Evolutionary conservation across 2,888 invertebrate genomes (phyloP).

Genomic region (Silvanus unidentatus): DNA sequence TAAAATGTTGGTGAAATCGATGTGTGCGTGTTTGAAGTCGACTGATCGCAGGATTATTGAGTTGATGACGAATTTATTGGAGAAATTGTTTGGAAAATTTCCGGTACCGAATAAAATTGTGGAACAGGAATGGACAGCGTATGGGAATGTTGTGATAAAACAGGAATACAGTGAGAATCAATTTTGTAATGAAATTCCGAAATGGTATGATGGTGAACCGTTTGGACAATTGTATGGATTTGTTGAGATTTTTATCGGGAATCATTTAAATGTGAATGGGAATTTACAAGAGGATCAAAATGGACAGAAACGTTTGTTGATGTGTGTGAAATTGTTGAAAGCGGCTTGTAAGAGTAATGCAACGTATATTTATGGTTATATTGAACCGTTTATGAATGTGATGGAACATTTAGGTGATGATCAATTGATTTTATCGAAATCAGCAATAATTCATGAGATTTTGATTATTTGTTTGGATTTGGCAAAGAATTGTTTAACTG

Average conservation of each 20-base stretch:
- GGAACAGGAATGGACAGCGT: no score
- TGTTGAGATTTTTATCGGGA: no score
- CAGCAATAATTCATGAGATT: constrained; percentile 56
- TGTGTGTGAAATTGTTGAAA: constrained; percentile 47
- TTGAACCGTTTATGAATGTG: constrained; percentile 87
- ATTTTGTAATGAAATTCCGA: no score
- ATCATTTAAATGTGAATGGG: no score
- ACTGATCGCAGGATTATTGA: constrained; percentile 86
- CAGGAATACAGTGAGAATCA: no score
- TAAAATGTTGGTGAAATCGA: constrained; percentile 81
- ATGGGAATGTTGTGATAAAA: no score
- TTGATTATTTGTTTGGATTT: constrained; percentile 84
- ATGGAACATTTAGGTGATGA: constrained; percentile 85
- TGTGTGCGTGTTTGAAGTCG: constrained; percentile 85
- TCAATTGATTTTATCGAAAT: constrained; percentile 8
- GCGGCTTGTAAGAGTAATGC: constrained; percentile 91
- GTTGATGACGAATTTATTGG: constrained; percentile 79
- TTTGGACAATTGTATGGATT: no score
- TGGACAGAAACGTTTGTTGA: no score
- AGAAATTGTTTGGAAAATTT: constrained; percentile 82
- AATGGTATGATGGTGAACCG: no score
- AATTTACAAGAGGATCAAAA: no score
- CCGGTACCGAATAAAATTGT: constrained; percentile 51
- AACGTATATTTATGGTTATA: constrained; percentile 85
- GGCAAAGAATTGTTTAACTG: constrained; percentile 87